These are phyloP conservation scores for Corythucha ciliata DNA, from an alignment of 2,888 invertebrate species.

Conservation along the genomic window DNA sequence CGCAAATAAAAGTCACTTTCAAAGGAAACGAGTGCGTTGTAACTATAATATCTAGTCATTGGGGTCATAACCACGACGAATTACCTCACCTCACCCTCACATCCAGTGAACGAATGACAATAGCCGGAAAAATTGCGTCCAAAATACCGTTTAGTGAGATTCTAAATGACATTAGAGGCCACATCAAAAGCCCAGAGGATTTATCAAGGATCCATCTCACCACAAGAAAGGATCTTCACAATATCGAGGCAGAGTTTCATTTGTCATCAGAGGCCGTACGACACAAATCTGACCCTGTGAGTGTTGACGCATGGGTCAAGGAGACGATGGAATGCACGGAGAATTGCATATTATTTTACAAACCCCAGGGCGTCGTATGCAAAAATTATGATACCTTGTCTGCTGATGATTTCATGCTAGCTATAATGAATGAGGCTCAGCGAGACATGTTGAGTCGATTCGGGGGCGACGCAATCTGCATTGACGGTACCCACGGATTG, in stretches of 20 bases:
- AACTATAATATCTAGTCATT: slow-evolving; percentile 31
- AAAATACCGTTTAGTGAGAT: slow-evolving; percentile 35
- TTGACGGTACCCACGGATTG: neutral
- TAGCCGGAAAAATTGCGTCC: slow-evolving; percentile 35
- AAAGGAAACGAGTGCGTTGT: slow-evolving; percentile 27
- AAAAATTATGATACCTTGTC: neutral
- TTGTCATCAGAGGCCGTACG: slow-evolving; percentile 28
- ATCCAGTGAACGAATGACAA: slow-evolving; percentile 27
- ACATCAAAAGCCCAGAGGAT: too few species aligned
- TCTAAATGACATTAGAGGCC: slow-evolving; percentile 24
- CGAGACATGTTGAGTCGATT: neutral
- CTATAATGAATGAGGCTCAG: neutral
- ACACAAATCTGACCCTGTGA: slow-evolving; percentile 30
- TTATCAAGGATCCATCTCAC: slow-evolving; percentile 35
- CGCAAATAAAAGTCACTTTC: slow-evolving; percentile 27
- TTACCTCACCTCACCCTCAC: slow-evolving; percentile 33
- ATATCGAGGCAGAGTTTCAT: slow-evolving; percentile 33
- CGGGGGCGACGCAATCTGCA: slow-evolving; percentile 5
- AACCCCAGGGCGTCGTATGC: slow-evolving; percentile 1
- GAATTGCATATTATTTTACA: slow-evolving; percentile 8
- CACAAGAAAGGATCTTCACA: slow-evolving; percentile 36
- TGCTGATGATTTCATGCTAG: slow-evolving; percentile 3
- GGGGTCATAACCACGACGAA: slow-evolving; percentile 36
- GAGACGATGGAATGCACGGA: slow-evolving; percentile 9
- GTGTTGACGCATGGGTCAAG: slow-evolving; percentile 33